Conservation (phyloP, 2,113 vertebrate genomes). For the Microcebus murinus region DNA sequence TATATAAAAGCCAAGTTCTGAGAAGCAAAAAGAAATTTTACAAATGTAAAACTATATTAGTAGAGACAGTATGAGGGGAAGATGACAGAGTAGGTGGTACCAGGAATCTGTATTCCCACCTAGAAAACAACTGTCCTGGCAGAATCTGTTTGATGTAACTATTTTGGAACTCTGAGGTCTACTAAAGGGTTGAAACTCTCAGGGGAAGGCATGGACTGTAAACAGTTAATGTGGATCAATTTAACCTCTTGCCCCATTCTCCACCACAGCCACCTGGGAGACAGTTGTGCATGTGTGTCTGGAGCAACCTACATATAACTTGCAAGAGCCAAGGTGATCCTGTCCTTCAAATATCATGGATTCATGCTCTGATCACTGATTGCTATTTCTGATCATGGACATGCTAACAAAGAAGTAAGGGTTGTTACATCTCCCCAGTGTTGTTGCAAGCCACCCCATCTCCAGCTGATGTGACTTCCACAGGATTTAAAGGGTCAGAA, state of each 20-base stretch:
- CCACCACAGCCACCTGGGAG: background rate
- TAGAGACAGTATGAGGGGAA: background rate
- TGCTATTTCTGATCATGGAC: background rate
- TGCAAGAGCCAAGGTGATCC: background rate
- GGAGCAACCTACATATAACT: background rate
- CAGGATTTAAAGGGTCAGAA: background rate
- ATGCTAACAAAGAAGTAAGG: background rate
- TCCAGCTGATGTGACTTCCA: background rate
- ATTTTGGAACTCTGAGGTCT: background rate
- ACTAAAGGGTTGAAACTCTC: background rate
- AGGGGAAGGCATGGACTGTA: background rate
- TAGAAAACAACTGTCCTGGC: background rate
- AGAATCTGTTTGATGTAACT: background rate
- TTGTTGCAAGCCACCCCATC: too few relatives aligned
- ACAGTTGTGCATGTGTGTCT: background rate
- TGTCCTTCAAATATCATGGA: background rate
- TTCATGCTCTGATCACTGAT: background rate
- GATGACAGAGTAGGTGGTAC: background rate
- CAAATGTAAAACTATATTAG: slow-evolving; percentile 14
- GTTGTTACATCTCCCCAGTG: too few relatives aligned
- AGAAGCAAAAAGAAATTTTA: background rate
- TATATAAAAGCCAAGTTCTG: background rate
- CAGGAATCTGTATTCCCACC: background rate
- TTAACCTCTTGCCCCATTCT: background rate
- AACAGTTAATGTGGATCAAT: background rate